These are phyloP conservation scores for Tiliqua scincoides DNA, from an alignment of 2,113 vertebrate genomes.

Conservation along the genomic window DNA sequence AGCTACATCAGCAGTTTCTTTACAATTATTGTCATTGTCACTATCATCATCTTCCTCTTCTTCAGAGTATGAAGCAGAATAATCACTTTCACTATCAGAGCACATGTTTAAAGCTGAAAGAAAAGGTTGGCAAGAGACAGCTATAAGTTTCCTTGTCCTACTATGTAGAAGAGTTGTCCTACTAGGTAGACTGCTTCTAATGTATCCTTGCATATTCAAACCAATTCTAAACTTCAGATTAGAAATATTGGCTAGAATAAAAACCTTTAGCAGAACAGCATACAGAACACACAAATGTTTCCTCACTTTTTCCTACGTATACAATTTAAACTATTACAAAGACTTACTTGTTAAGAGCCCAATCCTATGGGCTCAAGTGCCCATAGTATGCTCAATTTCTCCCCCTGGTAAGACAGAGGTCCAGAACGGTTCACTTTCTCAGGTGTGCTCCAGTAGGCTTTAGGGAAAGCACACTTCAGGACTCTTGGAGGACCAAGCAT, in stretches of 20 bases:
- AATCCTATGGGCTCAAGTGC: too few species aligned
- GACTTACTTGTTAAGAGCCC: too few species aligned
- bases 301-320: not conserved
- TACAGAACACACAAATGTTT: not conserved
- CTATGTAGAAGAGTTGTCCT: not conserved
- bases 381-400: too few species aligned
- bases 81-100: constrained; percentile 89
- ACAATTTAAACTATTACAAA: too few species aligned
- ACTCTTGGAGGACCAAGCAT: too few species aligned
- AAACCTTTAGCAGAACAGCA: not conserved
- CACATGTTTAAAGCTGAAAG: constrained; percentile 76
- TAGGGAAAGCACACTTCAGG: too few species aligned
- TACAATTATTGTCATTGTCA: constrained; percentile 57
- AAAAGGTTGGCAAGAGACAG: constrained; percentile 40
- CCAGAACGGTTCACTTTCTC: too few species aligned
- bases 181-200: not conserved
- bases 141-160: not conserved
- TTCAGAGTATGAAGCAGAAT: constrained; percentile 86
- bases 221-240: not conserved
- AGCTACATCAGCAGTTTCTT: constrained; percentile 28
- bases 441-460: too few species aligned
- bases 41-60: constrained; percentile 78
- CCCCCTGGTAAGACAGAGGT: too few species aligned
- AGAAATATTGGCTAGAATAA: not conserved
- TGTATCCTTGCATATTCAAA: not conserved